Conservation (phyloP, 2,888 invertebrate species). For the Pammene aurita region DNA sequence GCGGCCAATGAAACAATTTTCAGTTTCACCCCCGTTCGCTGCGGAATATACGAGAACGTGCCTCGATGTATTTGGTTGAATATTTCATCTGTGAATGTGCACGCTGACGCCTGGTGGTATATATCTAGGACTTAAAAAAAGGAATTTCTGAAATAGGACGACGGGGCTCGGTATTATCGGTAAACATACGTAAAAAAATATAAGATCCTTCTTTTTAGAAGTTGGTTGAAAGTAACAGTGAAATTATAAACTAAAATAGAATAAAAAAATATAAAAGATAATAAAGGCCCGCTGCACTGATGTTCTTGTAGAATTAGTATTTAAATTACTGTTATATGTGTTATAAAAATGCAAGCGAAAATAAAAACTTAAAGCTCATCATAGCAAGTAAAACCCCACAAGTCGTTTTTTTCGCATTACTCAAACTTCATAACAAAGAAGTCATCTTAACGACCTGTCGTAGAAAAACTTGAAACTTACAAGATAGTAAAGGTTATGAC, state of each 20-base stretch:
- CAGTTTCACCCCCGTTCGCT: conserved; percentile 57
- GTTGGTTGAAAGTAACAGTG: too few species aligned
- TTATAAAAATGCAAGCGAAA: background rate
- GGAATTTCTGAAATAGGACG: background rate
- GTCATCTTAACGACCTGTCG: conserved; percentile 36
- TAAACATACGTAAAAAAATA: too few species aligned
- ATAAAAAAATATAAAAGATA: too few species aligned
- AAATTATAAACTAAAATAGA: too few species aligned
- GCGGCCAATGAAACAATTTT: conserved; percentile 62
- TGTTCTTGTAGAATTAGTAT: too few species aligned
- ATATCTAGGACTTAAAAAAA: conserved; percentile 45
- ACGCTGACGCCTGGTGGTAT: conserved; percentile 50
- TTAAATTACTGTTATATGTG: too few species aligned
- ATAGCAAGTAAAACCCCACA: conserved; percentile 9
- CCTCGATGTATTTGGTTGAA: conserved; percentile 66
- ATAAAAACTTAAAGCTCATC: background rate
- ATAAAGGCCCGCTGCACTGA: too few species aligned
- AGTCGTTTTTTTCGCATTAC: background rate
- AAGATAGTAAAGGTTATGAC: conserved; percentile 42
- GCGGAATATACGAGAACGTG: conserved; percentile 53
- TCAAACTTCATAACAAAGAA: conserved; percentile 14
- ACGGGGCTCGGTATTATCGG: too few species aligned
- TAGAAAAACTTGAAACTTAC: conserved; percentile 37
- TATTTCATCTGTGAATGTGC: conserved; percentile 70
- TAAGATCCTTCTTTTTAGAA: too few species aligned